Conservation (phyloP, 1,140 invertebrate genomes). For the Halesus radiatus region DNA sequence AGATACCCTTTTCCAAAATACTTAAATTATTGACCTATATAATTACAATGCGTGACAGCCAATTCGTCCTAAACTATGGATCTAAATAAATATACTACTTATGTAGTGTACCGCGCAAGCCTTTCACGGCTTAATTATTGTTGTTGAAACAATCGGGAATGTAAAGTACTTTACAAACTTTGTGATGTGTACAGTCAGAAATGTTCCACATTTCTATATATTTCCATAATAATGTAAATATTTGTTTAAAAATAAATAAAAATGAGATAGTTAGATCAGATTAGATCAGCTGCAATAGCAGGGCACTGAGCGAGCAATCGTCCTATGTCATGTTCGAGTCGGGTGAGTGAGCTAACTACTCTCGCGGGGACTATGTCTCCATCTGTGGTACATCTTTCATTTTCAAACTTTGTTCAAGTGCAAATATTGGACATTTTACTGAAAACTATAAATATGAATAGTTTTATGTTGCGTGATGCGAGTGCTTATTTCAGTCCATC, state of each 20-base stretch:
- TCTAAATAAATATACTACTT: too few species aligned
- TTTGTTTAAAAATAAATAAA: background rate
- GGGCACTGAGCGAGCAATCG: background rate
- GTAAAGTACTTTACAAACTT: background rate
- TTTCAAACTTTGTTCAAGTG: background rate
- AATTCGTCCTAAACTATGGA: too few species aligned
- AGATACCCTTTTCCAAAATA: slow-evolving; percentile 34
- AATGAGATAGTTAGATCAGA: background rate
- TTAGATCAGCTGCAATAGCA: slow-evolving; percentile 6
- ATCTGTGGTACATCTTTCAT: slow-evolving; percentile 39
- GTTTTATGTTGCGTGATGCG: too few species aligned
- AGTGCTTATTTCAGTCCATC: too few species aligned
- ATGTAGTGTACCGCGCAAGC: too few species aligned
- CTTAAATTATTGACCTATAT: background rate
- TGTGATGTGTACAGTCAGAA: too few species aligned
- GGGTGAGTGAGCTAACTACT: background rate
- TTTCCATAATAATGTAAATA: background rate
- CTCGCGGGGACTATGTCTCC: slow-evolving; percentile 17
- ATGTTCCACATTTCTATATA: too few species aligned
- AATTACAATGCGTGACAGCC: too few species aligned
- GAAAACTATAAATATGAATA: too few species aligned
- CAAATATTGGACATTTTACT: too few species aligned
- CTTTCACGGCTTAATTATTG: too few species aligned
- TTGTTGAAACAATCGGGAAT: background rate
- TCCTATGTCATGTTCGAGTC: slow-evolving; percentile 8